phyloP scores from a whole-genome alignment of 1,140 invertebrate species.

The Dysdera silvatica region DNA sequence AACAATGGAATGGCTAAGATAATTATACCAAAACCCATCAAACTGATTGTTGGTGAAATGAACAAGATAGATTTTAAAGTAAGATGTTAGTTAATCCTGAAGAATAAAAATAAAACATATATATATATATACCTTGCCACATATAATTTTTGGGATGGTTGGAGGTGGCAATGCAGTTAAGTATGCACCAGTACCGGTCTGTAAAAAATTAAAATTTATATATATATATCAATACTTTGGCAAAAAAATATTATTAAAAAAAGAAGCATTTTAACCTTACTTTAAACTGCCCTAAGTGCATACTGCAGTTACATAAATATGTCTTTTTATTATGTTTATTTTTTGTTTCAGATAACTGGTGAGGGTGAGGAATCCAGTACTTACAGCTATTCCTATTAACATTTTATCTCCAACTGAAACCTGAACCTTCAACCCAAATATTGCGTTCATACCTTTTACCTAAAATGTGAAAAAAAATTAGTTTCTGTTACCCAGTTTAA shows the following conservation, averaged over 20 bases:
- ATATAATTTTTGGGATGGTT: constrained; percentile 50
- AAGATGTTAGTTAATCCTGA: neutral
- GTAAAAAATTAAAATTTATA: no score
- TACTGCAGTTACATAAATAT: no score
- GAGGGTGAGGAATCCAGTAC: constrained; percentile 31
- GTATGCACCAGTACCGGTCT: constrained; percentile 73
- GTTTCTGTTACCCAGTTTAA: neutral
- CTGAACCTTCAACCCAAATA: constrained; percentile 75
- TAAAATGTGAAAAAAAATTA: constrained; percentile 30
- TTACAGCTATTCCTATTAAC: constrained; percentile 68
- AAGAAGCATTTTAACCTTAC: neutral
- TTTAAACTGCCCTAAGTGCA: no score
- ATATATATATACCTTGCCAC: constrained; percentile 40
- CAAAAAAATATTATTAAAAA: no score
- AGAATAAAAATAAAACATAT: neutral
- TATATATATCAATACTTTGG: no score
- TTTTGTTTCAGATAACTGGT: neutral
- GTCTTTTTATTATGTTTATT: no score
- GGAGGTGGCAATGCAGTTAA: constrained; percentile 62
- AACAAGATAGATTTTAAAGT: neutral
- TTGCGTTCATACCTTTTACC: constrained; percentile 82
- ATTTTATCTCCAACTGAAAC: constrained; percentile 79
- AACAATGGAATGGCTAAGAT: neutral
- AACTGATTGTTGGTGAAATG: neutral
- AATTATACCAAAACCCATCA: neutral